These are phyloP conservation scores for Oryzias sinensis DNA, from an alignment of 2,797 vertebrate species.

Conservation along the genomic window DNA sequence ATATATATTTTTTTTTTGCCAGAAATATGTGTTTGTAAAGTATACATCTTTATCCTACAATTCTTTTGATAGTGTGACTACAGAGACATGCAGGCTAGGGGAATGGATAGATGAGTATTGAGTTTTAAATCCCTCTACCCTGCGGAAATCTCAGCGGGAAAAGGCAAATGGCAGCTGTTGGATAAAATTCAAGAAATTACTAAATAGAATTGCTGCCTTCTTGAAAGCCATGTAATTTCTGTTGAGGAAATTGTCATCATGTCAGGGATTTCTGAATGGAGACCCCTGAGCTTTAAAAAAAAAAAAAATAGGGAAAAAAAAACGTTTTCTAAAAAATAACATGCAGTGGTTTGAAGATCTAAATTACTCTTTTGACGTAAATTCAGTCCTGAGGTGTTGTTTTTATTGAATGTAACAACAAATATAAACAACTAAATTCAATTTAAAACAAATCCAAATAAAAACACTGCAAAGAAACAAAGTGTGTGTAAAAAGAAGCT, in stretches of 20 bases:
- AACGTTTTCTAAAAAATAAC: too few species aligned
- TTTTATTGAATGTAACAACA: too few species aligned
- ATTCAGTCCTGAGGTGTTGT: too few species aligned
- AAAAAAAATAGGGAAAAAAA: too few species aligned
- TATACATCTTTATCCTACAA: constrained; percentile 15
- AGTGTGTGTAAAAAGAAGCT: too few species aligned
- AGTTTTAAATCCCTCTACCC: constrained; percentile 60
- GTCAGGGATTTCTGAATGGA: constrained; percentile 35
- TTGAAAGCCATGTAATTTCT: constrained; percentile 35
- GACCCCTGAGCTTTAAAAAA: constrained; percentile 7
- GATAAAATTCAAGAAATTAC: constrained; percentile 54
- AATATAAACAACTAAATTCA: too few species aligned
- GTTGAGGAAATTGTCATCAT: not conserved
- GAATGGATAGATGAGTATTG: constrained; percentile 48
- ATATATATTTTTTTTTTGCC: not conserved
- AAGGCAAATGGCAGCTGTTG: constrained; percentile 56
- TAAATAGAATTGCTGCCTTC: constrained; percentile 43
- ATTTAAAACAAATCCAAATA: too few species aligned
- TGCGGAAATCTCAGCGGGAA: constrained; percentile 63
- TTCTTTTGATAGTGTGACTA: constrained; percentile 30
- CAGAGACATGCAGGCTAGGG: constrained; percentile 18
- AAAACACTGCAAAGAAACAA: too few species aligned
- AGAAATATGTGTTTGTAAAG: constrained; percentile 21
- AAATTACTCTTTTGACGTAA: too few species aligned
- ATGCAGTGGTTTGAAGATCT: too few species aligned